A percentile compares a stretch with the other conserved stretches of the same genome.
Conservation (phyloP, 2,113 vertebrate species). For the Pedetes capensis region DNA sequence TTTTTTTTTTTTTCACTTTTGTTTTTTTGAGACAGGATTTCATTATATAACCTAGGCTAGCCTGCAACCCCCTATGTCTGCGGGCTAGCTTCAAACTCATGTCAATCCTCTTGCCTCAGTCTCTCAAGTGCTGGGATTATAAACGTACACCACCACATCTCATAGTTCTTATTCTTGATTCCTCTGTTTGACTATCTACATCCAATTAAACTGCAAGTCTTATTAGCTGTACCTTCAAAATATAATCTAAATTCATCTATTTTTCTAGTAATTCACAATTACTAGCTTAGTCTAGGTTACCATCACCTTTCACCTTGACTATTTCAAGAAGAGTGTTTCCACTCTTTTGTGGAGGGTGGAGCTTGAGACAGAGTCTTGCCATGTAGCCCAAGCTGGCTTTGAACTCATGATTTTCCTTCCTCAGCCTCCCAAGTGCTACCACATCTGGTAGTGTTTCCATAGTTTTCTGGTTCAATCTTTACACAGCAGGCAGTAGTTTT, state of each 20-base stretch:
- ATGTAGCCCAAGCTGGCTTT: too few species aligned
- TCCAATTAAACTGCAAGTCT: neutral
- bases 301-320: neutral
- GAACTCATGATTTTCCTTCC: too few species aligned
- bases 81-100: too few species aligned
- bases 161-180: neutral
- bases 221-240: slow-evolving; percentile 5
- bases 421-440: too few species aligned
- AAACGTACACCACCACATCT: too few species aligned
- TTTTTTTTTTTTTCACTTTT: too few species aligned
- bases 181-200: neutral
- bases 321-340: neutral
- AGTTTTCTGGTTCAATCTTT: neutral
- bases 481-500: neutral
- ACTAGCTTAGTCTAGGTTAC: neutral
- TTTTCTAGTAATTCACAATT: neutral
- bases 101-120: too few species aligned
- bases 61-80: too few species aligned
- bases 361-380: too few species aligned
- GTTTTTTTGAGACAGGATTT: too few species aligned
- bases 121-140: too few species aligned
- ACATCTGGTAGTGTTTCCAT: neutral
- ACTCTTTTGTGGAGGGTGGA: neutral
- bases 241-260: neutral
- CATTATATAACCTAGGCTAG: neutral